Conservation (phyloP, 2,888 invertebrate genomes). For the Pyrocoelia pectoralis region DNA sequence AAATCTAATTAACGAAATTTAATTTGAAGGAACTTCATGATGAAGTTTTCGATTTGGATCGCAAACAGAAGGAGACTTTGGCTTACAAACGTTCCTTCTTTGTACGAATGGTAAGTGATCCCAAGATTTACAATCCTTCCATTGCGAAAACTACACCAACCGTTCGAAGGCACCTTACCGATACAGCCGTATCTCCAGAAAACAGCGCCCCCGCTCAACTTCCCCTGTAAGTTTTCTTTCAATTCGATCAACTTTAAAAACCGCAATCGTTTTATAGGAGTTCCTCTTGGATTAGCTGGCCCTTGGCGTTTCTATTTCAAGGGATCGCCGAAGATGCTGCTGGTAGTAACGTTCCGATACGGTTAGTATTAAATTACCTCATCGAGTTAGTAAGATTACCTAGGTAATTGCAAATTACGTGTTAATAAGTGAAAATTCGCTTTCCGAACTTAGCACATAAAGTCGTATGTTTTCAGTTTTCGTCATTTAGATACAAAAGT, state of each 20-base stretch:
- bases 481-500: constrained; percentile 89
- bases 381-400: not conserved
- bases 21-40: constrained; percentile 67
- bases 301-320: constrained; percentile 87
- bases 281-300: constrained; percentile 93
- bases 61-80: constrained; percentile 79
- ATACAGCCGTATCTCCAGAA: constrained; percentile 61
- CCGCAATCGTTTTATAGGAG: constrained; percentile 65
- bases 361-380: constrained; percentile 63
- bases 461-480: constrained; percentile 68
- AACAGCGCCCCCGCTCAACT: constrained; percentile 58
- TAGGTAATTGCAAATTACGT: no score
- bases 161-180: constrained; percentile 64
- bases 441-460: no score
- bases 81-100: constrained; percentile 95
- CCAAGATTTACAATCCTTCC: constrained; percentile 94
- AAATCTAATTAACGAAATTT: constrained; percentile 10
- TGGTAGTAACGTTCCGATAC: constrained; percentile 77
- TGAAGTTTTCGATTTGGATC: constrained; percentile 77
- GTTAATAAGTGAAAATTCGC: no score
- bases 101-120: constrained; percentile 97
- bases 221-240: constrained; percentile 55
- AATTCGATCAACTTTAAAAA: not conserved
- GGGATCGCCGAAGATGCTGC: constrained; percentile 73
- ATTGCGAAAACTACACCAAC: constrained; percentile 80